Evolutionary conservation across 1,140 invertebrate genomes (phyloP), one percentile per base, ranked within the genome.

Genomic region (Drosophila serrata): DNA sequence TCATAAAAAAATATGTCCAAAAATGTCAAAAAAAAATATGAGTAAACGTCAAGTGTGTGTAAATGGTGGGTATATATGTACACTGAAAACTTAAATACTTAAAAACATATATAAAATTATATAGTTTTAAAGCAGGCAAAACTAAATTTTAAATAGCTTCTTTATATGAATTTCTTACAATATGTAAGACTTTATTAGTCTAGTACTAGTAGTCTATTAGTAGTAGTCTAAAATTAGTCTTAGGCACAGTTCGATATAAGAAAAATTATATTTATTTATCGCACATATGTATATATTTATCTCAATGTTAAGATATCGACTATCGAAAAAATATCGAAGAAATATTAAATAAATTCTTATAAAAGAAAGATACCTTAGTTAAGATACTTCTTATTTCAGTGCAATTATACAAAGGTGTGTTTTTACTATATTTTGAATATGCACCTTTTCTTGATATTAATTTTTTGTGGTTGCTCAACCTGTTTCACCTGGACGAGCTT

Each of bases 1-100:
- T 70, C 79, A 87, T 82, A 87, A 82, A 87, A 81, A 69, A 67
- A 63, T 74, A 87, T 82, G 67, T 35, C 45, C 48, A 75, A 82
- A 61, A 43, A 55, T 49, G 15, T 29, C 15, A n/a, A 46, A 40
- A 42, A n/a, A 46, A 40, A 42, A 61, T 56, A 48, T 57, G 63
- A 79, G 68, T 58, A 42, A 77, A 63, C 48, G 43, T 75, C 74
- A 86, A 87, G 79, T 82, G 84, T 87, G 82, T 86, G 82, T 75
- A 72, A 86, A 86, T 86, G 82, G 24, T 42, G 40, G 27, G 45
- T 31, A 51, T 37, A 49, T 12, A 40, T 22, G 3, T 61, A 48
- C 60, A 64, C 60, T 49, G n/a, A 9, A 17, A 19, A 63, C 48
- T 4, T 17, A 19, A 37, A 15, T 11, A n/a, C n/a, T n/a, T n/a